Evolutionary conservation across 2,888 invertebrate species (phyloP).

Genomic region (Periphyllus acericola): DNA sequence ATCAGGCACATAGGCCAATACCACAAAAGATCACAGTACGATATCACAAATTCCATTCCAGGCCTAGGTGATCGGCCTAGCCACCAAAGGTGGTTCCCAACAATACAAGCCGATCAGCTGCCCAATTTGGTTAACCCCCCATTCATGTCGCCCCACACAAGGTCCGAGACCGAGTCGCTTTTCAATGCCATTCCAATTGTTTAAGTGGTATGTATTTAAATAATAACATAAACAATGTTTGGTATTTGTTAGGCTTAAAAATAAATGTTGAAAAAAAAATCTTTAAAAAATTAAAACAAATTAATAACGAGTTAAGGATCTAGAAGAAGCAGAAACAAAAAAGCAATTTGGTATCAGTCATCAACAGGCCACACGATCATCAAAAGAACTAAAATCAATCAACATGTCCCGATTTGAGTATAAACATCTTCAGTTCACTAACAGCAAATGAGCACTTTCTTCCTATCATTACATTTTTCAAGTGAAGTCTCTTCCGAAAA

Average conservation of each 20-base stretch:
- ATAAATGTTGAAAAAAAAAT: slow-evolving; percentile 38
- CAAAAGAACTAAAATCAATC: slow-evolving; percentile 58
- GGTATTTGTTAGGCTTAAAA: slow-evolving; percentile 58
- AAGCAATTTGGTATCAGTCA: slow-evolving; percentile 50
- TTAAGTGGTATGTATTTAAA: slow-evolving; percentile 62
- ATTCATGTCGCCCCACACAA: slow-evolving; percentile 62
- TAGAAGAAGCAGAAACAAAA: slow-evolving; percentile 50
- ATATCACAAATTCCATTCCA: slow-evolving; percentile 61
- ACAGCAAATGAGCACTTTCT: slow-evolving; percentile 48
- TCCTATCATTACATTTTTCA: slow-evolving; percentile 55
- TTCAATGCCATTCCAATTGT: slow-evolving; percentile 62
- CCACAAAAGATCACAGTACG: slow-evolving; percentile 59
- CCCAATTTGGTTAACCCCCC: slow-evolving; percentile 62
- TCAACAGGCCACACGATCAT: slow-evolving; percentile 59
- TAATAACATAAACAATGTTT: slow-evolving; percentile 62
- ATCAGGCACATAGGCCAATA: slow-evolving; percentile 60
- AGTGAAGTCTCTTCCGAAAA: slow-evolving; percentile 53
- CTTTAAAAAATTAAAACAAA: slow-evolving; percentile 38
- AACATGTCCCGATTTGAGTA: slow-evolving; percentile 45
- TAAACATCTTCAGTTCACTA: slow-evolving; percentile 48
- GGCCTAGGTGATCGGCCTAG: slow-evolving; percentile 62
- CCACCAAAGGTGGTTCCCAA: slow-evolving; percentile 62
- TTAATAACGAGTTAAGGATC: slow-evolving; percentile 56
- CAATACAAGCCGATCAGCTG: slow-evolving; percentile 61
- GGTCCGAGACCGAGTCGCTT: slow-evolving; percentile 62